Evolutionary conservation across 2,888 invertebrate genomes (phyloP).

Genomic region (Protophormia terraenovae): DNA sequence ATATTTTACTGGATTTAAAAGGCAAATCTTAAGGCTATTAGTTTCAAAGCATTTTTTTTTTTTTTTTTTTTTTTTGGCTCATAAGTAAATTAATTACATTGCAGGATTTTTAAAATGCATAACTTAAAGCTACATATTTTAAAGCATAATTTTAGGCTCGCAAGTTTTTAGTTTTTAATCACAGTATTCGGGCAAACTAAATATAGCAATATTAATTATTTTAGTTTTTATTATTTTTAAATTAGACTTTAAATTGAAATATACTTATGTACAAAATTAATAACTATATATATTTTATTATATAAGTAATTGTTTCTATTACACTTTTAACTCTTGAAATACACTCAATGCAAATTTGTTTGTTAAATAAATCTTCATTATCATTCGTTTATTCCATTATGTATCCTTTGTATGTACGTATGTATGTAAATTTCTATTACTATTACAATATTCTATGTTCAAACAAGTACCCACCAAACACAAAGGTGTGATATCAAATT

Average conservation of each 20-base stretch:
- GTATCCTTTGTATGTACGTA: neutral
- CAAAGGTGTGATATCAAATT: too few relatives aligned
- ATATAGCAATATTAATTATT: neutral
- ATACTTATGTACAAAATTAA: neutral
- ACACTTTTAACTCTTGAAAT: neutral
- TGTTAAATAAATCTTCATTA: conserved; percentile 21
- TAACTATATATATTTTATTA: neutral
- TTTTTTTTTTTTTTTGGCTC: too few relatives aligned
- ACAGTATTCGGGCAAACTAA: neutral
- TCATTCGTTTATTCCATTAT: neutral
- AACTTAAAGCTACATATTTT: neutral
- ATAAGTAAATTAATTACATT: too few relatives aligned
- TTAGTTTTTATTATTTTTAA: neutral
- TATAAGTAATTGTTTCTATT: neutral
- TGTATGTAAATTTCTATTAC: neutral
- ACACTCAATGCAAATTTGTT: neutral
- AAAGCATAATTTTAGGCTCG: neutral
- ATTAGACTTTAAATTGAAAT: neutral
- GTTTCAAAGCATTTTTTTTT: neutral
- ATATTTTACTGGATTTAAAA: neutral
- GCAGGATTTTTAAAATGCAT: neutral
- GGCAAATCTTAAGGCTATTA: neutral
- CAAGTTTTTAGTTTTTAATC: neutral
- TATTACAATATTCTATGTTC: too few relatives aligned
- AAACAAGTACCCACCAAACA: too few relatives aligned